These are phyloP conservation scores for Chiroxiphia lanceolata DNA, from an alignment of 2,797 vertebrate species.

Conservation along the genomic window DNA sequence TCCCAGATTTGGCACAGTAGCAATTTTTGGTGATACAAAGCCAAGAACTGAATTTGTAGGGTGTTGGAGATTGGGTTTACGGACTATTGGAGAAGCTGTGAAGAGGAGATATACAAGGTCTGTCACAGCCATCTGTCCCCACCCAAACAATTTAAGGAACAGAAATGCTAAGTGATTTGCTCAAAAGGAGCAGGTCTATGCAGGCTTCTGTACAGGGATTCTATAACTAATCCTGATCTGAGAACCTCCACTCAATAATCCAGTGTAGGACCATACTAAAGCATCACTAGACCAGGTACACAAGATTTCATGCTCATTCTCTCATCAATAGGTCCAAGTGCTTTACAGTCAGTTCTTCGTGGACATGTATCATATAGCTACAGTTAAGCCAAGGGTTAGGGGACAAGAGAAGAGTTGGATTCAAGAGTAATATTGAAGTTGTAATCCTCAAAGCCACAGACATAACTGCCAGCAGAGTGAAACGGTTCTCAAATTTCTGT, in stretches of 20 bases:
- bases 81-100: constrained; percentile 62
- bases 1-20: constrained; percentile 31
- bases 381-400: not conserved
- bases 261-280: not conserved
- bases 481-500: not conserved
- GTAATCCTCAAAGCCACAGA: not conserved
- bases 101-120: constrained; percentile 57
- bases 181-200: constrained; percentile 3
- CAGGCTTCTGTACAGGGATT: not conserved
- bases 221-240: not conserved
- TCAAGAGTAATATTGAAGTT: not conserved
- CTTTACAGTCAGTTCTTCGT: not conserved
- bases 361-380: not conserved
- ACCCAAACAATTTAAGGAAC: constrained; percentile 45
- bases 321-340: not conserved
- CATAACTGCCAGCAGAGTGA: not conserved
- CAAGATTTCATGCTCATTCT: not conserved
- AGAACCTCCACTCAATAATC: not conserved
- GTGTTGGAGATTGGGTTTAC: constrained; percentile 47
- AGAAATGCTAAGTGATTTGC: constrained; percentile 16
- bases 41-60: constrained; percentile 44
- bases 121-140: constrained; percentile 59
- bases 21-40: constrained; percentile 50
- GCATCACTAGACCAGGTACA: not conserved
- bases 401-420: not conserved